Conservation (phyloP, 2,888 invertebrate genomes). For the Leptothorax acervorum region DNA sequence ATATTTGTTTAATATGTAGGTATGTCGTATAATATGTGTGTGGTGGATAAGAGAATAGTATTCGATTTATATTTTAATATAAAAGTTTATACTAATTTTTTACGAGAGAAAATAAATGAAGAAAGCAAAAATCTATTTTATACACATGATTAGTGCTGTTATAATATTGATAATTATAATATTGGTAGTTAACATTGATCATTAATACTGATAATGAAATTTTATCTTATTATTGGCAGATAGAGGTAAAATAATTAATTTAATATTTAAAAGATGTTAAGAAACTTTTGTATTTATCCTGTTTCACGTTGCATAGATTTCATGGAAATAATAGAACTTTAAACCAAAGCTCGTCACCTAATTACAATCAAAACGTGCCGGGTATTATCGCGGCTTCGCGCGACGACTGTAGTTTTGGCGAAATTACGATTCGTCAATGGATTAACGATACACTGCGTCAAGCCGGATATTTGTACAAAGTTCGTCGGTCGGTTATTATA, state of each 20-base stretch:
- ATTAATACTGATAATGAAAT: not conserved
- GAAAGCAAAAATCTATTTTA: not conserved
- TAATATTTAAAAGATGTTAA: conserved; percentile 6
- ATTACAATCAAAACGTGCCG: conserved; percentile 7
- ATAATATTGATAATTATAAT: conserved; percentile 5
- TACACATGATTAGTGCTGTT: not conserved
- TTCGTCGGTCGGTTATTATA: conserved; percentile 42
- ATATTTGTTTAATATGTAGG: not conserved
- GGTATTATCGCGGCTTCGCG: conserved; percentile 8
- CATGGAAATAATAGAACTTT: not conserved
- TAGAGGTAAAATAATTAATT: not conserved
- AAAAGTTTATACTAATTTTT: not conserved
- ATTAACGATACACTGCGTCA: conserved; percentile 29
- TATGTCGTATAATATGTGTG: not conserved
- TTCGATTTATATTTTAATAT: not conserved
- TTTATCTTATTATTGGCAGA: not conserved
- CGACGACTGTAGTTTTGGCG: not conserved
- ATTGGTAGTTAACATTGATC: not conserved
- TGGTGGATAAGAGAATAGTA: not conserved
- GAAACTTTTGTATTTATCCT: not conserved
- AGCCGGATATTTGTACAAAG: conserved; percentile 38
- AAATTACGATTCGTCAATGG: conserved; percentile 40
- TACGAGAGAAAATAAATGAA: not conserved
- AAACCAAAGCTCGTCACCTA: not conserved
- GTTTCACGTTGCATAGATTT: too few species aligned